A percentile compares a stretch with the other conserved stretches of the same genome.
Evolutionary conservation across 2,797 vertebrate species (phyloP).

Genomic region (Coracias cyanogaster): DNA sequence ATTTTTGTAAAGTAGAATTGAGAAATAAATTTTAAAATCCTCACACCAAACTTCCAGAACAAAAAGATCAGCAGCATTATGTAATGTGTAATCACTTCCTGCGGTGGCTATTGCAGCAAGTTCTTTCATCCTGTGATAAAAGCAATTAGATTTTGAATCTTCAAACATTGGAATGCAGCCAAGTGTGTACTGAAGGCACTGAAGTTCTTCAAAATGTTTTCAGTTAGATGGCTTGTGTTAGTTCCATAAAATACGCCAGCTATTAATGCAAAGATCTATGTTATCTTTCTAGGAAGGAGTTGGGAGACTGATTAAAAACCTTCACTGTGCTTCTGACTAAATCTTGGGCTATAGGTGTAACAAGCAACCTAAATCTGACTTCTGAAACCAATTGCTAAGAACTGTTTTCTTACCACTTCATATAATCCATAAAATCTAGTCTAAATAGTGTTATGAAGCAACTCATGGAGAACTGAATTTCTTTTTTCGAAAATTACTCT

Average conservation of each 20-base stretch:
- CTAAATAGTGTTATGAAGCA: neutral
- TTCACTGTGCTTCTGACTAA: neutral
- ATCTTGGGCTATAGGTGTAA: neutral
- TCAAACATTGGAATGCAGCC: neutral
- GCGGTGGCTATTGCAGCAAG: neutral
- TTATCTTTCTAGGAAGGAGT: neutral
- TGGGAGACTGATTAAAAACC: neutral
- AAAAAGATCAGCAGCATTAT: neutral
- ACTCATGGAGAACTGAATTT: neutral
- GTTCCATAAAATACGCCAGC: neutral
- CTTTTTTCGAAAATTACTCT: neutral
- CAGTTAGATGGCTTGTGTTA: neutral
- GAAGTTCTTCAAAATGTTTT: neutral
- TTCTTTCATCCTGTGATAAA: neutral
- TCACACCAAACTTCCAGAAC: neutral
- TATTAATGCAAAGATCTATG: neutral
- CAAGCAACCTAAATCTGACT: neutral
- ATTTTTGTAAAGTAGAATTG: conserved; percentile 10
- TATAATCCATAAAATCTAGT: neutral
- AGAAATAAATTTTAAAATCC: neutral
- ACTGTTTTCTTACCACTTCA: neutral
- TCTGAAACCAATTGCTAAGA: neutral
- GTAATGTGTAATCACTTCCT: conserved; percentile 12
- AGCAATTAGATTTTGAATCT: neutral
- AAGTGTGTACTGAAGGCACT: neutral